These are phyloP conservation scores for Leptopilina boulardi DNA, from an alignment of 1,140 invertebrate genomes.

Conservation along the genomic window DNA sequence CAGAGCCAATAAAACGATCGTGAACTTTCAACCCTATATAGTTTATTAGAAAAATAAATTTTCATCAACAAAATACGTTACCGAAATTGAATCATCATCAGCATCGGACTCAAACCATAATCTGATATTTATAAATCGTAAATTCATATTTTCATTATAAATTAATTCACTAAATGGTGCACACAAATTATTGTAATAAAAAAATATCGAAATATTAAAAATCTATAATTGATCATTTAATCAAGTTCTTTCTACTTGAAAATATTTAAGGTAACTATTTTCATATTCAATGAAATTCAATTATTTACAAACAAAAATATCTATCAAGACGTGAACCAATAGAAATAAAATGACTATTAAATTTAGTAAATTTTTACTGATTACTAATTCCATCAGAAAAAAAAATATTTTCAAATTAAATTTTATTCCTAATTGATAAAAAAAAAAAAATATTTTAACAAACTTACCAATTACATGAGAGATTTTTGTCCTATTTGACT, in stretches of 20 bases:
- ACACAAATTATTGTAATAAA: not conserved
- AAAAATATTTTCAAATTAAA: not conserved
- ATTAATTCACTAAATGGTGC: too few relatives aligned
- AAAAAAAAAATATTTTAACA: too few relatives aligned
- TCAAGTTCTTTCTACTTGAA: not conserved
- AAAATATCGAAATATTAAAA: not conserved
- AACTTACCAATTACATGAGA: constrained; percentile 58
- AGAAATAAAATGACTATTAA: too few relatives aligned
- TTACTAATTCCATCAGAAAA: too few relatives aligned
- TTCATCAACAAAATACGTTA: not conserved
- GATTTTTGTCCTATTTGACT: constrained; percentile 52
- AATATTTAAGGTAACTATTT: not conserved
- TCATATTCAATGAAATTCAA: not conserved
- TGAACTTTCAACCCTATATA: not conserved
- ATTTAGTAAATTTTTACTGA: too few relatives aligned
- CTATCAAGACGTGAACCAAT: too few relatives aligned
- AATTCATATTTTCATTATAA: too few relatives aligned
- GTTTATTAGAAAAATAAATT: not conserved
- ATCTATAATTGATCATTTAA: not conserved
- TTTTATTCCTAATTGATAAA: constrained; percentile 28
- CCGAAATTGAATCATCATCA: not conserved
- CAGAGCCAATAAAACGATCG: not conserved
- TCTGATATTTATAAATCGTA: too few relatives aligned
- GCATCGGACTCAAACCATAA: not conserved
- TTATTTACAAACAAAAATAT: constrained; percentile 34